A percentile compares a stretch with the other conserved stretches of the same genome.
These are phyloP conservation scores for Myripristis jacobus DNA, from an alignment of 2,797 vertebrate species.

Conservation along the genomic window DNA sequence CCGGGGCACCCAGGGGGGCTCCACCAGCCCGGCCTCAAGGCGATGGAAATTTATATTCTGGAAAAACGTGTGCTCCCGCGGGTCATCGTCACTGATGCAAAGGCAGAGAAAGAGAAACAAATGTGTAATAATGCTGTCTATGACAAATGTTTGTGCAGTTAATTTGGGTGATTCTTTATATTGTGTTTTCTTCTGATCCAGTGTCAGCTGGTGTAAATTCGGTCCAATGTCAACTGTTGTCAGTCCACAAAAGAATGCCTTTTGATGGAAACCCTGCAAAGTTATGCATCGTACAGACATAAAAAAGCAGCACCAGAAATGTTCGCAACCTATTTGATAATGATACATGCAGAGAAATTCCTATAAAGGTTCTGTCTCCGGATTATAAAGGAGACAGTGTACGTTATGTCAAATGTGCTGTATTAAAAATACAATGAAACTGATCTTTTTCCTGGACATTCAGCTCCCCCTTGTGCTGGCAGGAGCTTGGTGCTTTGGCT, in stretches of 20 bases:
- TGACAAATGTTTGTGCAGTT: neutral
- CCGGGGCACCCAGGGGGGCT: constrained; percentile 90
- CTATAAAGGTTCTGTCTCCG: neutral
- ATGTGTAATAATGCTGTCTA: neutral
- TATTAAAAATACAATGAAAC: neutral
- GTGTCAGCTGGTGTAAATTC: too few relatives aligned
- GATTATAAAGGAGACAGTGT: neutral
- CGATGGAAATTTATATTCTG: constrained; percentile 87
- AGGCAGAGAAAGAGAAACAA: constrained; percentile 10
- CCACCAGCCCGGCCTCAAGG: constrained; percentile 87
- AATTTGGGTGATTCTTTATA: neutral
- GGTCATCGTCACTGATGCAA: constrained; percentile 82
- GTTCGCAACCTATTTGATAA: neutral
- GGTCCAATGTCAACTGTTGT: too few relatives aligned
- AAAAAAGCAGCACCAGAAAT: neutral
- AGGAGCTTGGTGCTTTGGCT: neutral
- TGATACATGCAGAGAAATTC: neutral
- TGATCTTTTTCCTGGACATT: neutral
- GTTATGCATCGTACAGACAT: neutral
- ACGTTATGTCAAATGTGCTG: neutral
- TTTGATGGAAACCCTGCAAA: neutral
- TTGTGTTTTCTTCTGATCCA: neutral
- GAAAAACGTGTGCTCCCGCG: constrained; percentile 88
- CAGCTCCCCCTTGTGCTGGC: constrained; percentile 13
- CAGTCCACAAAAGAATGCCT: neutral